These are phyloP conservation scores for Cercopithecus neglectus DNA, from an alignment of 2,797 vertebrate species.

Conservation along the genomic window DNA sequence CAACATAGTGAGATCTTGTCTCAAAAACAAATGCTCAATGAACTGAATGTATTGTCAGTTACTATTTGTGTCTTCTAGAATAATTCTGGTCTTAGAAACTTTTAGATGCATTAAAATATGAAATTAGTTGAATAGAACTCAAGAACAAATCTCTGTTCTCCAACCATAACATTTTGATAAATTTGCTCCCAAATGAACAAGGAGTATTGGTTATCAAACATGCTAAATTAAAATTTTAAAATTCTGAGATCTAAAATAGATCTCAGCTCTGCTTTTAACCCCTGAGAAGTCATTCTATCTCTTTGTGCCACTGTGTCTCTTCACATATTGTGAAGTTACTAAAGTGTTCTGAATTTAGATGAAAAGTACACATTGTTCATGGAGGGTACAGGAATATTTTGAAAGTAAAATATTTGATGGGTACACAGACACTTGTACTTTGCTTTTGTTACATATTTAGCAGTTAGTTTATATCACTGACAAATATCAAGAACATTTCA, in stretches of 20 bases:
- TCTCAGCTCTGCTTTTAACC: background rate
- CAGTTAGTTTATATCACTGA: conserved; percentile 39
- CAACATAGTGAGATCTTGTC: background rate
- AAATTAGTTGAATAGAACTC: background rate
- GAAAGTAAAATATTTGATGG: conserved; percentile 39
- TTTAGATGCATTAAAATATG: conserved; percentile 9
- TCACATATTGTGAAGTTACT: conserved; percentile 18
- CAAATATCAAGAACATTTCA: conserved; percentile 56
- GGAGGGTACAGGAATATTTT: conserved; percentile 35
- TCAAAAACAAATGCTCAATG: background rate
- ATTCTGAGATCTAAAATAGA: conserved; percentile 23
- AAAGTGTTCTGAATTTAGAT: conserved; percentile 46
- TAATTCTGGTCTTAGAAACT: background rate
- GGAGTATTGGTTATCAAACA: background rate
- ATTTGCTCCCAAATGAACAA: background rate
- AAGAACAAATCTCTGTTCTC: background rate
- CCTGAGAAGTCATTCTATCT: background rate
- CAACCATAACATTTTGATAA: background rate
- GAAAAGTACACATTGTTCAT: conserved; percentile 61
- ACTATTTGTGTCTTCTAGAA: background rate
- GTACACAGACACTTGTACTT: conserved; percentile 44
- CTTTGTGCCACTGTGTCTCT: background rate
- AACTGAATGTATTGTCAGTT: background rate
- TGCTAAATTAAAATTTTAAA: background rate
- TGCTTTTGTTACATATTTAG: conserved; percentile 54